These are phyloP conservation scores for Phalacrocorax pelagicus DNA, from an alignment of 2,113 vertebrate genomes.

Conservation along the genomic window DNA sequence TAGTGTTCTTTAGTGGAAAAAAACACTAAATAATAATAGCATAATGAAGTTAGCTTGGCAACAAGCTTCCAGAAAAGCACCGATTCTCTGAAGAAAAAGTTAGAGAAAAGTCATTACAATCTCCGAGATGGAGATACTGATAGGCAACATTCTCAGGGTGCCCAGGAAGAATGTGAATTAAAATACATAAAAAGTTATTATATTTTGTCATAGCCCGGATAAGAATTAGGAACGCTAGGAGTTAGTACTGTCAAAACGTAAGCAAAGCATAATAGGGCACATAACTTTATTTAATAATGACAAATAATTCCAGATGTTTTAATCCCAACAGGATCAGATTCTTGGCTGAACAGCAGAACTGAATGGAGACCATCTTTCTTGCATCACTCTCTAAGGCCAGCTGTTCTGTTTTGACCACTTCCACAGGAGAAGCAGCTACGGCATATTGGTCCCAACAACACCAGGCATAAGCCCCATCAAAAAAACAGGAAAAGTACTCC, in stretches of 20 bases:
- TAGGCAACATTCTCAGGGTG: not conserved
- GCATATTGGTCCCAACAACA: not conserved
- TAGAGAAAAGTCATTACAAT: not conserved
- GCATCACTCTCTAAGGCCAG: not conserved
- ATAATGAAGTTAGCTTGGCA: not conserved
- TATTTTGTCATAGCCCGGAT: not conserved
- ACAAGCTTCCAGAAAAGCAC: not conserved
- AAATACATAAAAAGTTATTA: not conserved
- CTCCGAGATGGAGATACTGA: not conserved
- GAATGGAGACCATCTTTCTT: not conserved
- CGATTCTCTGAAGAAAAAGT: not conserved
- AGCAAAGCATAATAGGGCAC: not conserved
- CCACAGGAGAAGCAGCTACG: not conserved
- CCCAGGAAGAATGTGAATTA: not conserved
- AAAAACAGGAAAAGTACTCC: not conserved
- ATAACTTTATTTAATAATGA: not conserved
- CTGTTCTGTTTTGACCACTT: not conserved
- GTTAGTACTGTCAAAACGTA: not conserved
- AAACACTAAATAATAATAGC: not conserved
- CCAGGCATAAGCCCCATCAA: not conserved
- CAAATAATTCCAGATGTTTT: not conserved
- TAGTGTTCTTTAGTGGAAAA: not conserved
- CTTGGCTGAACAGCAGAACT: not conserved
- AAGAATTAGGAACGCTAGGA: not conserved
- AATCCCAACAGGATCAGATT: not conserved